Evolutionary conservation across 2,113 vertebrate genomes (phyloP), one percentile per base, ranked within the genome.

Genomic region (Callocephalon fimbriatum): DNA sequence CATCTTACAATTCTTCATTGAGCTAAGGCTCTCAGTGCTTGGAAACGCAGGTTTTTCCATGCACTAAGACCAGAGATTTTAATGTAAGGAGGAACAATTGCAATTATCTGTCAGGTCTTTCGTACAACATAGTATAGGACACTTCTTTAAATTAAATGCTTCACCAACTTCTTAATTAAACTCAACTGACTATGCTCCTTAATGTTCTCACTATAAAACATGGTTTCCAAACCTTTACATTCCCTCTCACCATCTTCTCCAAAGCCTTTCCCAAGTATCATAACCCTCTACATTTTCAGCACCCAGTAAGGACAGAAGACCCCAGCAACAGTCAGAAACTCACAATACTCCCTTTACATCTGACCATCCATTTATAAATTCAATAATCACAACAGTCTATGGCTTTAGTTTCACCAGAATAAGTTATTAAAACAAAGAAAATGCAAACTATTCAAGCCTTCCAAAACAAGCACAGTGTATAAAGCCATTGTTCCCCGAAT

Each of bases 121-220:
- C 73, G 45, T 50, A 75, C 50, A 73, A 5, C 0, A 0, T 0
- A 44, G 38, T 25, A 65, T 27, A 58, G 6, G 25, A 84, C 23
- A 90, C 6, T 66, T 77, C 50, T 38, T 82, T 79, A 47, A 91
- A 54, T 77, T 47, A 84, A 85, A 62, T 68, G 48, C 37, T 90
- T 86, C 40, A 45, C 31, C 15, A 84, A 2, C 22, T 54, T 74
- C 61, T 71, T 65, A 56, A 67, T 31, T 73, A 63, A 89, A 40
- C 16, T 82, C 56, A 50, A 40, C 9, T 79, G 62, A 45, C 37
- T 42, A 6, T 31, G 67, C 23, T 74, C 37, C 42, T 96, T 67
- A 53, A 29, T 44, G 18, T 44, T 37, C 70, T 61, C 38, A 79
- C 26, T 35, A 37, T 11, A 77, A 76, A 78, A 83, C 6, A 66